phyloP scores from a whole-genome alignment of 2,888 invertebrate species.

The Drosophila mimetica region DNA sequence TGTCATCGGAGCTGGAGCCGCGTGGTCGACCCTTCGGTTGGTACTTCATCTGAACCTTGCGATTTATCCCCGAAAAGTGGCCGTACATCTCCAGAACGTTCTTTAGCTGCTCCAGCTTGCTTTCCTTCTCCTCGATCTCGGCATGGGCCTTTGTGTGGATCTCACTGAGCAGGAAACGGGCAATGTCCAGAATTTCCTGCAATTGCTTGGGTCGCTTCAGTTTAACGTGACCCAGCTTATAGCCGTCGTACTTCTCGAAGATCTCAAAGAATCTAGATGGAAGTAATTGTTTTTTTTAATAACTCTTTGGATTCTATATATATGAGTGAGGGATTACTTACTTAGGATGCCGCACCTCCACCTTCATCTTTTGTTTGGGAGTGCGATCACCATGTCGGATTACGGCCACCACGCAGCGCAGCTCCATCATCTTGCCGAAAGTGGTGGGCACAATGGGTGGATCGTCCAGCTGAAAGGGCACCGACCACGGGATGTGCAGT shows the following conservation, averaged over 20 bases:
- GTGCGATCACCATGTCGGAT: slow-evolving; percentile 99
- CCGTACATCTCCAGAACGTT: slow-evolving; percentile 99
- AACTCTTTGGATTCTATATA: neutral
- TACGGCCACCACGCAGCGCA: slow-evolving; percentile 97
- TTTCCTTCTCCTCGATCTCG: slow-evolving; percentile 98
- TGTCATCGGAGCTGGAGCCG: slow-evolving; percentile 97
- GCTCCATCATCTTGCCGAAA: slow-evolving; percentile 97
- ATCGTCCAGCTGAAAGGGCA: slow-evolving; percentile 98
- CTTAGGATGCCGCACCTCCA: slow-evolving; percentile 98
- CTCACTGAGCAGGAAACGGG: slow-evolving; percentile 94
- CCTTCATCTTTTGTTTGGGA: slow-evolving; percentile 99
- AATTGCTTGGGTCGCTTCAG: slow-evolving; percentile 98
- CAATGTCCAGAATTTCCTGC: slow-evolving; percentile 98
- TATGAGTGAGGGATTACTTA: slow-evolving; percentile 82
- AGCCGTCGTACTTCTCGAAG: slow-evolving; percentile 98
- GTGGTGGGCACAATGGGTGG: slow-evolving; percentile 99
- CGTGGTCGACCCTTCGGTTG: slow-evolving; percentile 97
- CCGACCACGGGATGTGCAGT: slow-evolving; percentile 98
- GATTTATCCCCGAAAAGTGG: slow-evolving; percentile 99
- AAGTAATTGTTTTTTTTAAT: neutral
- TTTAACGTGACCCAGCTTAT: slow-evolving; percentile 97
- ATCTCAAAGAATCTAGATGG: slow-evolving; percentile 95
- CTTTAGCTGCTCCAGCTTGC: slow-evolving; percentile 98
- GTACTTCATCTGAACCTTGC: slow-evolving; percentile 99
- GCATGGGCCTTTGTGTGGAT: slow-evolving; percentile 95